phyloP scores from a whole-genome alignment of 2,888 invertebrate species.

The Ferrisia virgata region DNA sequence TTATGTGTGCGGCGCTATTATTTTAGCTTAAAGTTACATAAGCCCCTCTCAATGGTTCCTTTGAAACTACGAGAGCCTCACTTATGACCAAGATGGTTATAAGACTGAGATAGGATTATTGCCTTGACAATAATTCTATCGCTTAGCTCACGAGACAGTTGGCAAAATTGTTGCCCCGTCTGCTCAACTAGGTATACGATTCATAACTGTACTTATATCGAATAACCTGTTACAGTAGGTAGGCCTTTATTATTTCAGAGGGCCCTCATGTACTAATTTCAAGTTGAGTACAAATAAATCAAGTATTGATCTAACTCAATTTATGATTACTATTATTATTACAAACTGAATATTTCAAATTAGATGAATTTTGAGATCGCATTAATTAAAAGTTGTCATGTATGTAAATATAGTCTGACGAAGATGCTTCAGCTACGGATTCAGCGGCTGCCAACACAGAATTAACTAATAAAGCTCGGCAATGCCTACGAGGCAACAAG shows the following conservation, averaged over 20 bases:
- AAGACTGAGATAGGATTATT: not conserved
- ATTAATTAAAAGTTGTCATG: too few species aligned
- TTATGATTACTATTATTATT: too few species aligned
- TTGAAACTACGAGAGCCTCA: not conserved
- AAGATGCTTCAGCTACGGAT: too few species aligned
- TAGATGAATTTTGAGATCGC: too few species aligned
- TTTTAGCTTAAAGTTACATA: not conserved
- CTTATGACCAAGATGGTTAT: not conserved
- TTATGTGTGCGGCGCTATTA: not conserved
- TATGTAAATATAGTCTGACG: too few species aligned
- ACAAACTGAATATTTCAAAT: too few species aligned
- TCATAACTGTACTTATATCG: not conserved
- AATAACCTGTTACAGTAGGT: not conserved
- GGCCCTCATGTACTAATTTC: not conserved
- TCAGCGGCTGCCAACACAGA: too few species aligned
- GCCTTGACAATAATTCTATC: not conserved
- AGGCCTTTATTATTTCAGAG: not conserved
- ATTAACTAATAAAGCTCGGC: too few species aligned
- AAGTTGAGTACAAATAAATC: not conserved
- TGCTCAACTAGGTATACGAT: not conserved
- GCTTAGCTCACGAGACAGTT: not conserved
- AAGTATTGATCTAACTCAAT: too few species aligned
- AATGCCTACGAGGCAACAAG: too few species aligned
- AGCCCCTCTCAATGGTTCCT: not conserved
- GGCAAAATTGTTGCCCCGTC: not conserved